phyloP scores from a whole-genome alignment of 2,797 vertebrate genomes.

The Chiroxiphia lanceolata region DNA sequence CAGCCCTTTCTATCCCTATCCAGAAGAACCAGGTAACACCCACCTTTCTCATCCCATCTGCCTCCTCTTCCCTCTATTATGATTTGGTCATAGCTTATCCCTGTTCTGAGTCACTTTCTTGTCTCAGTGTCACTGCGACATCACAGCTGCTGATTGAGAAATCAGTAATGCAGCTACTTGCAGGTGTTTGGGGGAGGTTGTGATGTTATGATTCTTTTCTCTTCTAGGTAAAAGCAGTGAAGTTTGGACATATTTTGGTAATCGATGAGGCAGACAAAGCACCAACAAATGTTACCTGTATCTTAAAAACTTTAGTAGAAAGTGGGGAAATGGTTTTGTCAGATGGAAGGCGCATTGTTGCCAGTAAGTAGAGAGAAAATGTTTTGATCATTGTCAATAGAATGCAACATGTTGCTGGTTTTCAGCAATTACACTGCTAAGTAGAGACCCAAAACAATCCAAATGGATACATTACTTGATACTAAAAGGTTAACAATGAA shows the following conservation, averaged over 20 bases:
- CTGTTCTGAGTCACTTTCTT: not conserved
- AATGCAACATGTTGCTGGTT: not conserved
- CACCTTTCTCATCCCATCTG: not conserved
- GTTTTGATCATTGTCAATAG: not conserved
- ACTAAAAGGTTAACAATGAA: not conserved
- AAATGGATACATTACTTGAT: not conserved
- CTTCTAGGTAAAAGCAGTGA: slow-evolving; percentile 92
- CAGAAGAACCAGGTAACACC: not conserved
- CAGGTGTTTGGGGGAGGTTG: not conserved
- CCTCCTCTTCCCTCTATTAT: not conserved
- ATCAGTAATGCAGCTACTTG: not conserved
- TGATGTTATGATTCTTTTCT: slow-evolving; percentile 38
- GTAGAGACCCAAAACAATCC: not conserved
- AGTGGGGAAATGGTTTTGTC: slow-evolving; percentile 97
- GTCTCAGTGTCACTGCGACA: not conserved
- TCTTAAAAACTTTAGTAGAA: slow-evolving; percentile 97
- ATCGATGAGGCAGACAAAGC: slow-evolving; percentile 98
- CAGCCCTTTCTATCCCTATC: not conserved
- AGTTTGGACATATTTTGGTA: slow-evolving; percentile 89
- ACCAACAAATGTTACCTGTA: slow-evolving; percentile 96
- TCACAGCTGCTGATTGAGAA: not conserved
- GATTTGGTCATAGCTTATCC: not conserved
- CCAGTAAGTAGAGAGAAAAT: slow-evolving; percentile 76
- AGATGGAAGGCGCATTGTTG: slow-evolving; percentile 90
- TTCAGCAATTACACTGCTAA: not conserved